Evolutionary conservation across 2,113 vertebrate genomes (phyloP).

Genomic region (Chinchilla lanigera): DNA sequence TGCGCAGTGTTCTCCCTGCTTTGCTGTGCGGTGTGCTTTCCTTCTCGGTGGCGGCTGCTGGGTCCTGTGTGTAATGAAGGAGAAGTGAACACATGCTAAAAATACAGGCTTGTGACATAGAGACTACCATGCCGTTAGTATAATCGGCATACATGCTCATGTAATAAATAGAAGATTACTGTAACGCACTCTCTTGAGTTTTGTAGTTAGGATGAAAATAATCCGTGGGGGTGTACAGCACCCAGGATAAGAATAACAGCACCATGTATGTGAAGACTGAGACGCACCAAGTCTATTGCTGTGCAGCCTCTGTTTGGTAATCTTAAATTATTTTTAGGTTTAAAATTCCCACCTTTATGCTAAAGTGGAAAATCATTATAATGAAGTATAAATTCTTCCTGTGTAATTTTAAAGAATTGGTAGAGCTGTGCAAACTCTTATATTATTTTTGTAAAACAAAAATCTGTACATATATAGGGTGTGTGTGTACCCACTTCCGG

Average conservation of each 20-base stretch:
- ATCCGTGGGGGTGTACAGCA: background rate
- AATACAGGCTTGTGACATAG: background rate
- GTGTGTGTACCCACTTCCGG: background rate
- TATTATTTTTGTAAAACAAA: constrained; percentile 76
- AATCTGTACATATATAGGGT: background rate
- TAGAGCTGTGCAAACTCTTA: constrained; percentile 59
- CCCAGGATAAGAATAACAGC: background rate
- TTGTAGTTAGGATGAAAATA: constrained; percentile 47
- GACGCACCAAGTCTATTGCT: background rate
- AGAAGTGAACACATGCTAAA: constrained; percentile 7
- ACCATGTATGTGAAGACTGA: background rate
- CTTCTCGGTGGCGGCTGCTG: background rate
- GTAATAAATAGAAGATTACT: constrained; percentile 65
- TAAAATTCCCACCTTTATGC: constrained; percentile 53
- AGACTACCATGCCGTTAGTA: background rate
- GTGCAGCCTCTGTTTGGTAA: constrained; percentile 16
- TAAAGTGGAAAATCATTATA: constrained; percentile 63
- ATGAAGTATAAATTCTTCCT: constrained; percentile 63
- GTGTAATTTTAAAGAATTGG: constrained; percentile 58
- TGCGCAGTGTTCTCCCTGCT: accelerated
- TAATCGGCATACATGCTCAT: constrained; percentile 47
- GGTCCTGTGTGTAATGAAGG: background rate
- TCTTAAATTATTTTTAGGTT: constrained; percentile 55
- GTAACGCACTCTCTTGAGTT: constrained; percentile 28
- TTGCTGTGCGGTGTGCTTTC: background rate